These are phyloP conservation scores for Lordiphosa clarofinis DNA, from an alignment of 1,140 invertebrate species.

Conservation along the genomic window DNA sequence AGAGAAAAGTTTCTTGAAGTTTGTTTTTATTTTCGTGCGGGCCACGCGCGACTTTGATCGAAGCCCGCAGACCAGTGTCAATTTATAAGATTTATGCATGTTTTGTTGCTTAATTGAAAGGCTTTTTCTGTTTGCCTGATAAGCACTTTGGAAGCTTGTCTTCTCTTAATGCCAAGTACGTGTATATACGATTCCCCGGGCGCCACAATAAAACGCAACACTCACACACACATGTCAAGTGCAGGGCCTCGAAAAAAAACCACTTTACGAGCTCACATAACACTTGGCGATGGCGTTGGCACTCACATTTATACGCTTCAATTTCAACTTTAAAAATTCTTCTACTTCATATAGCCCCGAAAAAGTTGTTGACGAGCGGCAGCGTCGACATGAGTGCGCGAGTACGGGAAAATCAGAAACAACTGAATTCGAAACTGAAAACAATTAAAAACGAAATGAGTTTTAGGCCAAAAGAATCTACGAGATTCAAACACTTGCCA, in stretches of 20 bases:
- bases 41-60: constrained; percentile 19
- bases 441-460: constrained; percentile 74
- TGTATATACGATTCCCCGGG: constrained; percentile 8
- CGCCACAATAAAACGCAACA: constrained; percentile 18
- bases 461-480: constrained; percentile 57
- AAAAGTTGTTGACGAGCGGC: not conserved
- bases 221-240: constrained; percentile 9
- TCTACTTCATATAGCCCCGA: constrained; percentile 12
- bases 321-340: constrained; percentile 41
- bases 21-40: constrained; percentile 2
- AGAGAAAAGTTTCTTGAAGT: not conserved
- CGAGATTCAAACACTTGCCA: constrained; percentile 56
- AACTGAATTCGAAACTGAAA: constrained; percentile 74
- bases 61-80: constrained; percentile 29
- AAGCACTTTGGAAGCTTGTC: constrained; percentile 31
- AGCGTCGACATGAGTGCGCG: constrained; percentile 46
- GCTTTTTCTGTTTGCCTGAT: constrained; percentile 39
- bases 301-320: constrained; percentile 38
- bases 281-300: constrained; percentile 24
- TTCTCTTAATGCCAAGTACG: not conserved
- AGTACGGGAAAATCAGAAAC: constrained; percentile 69
- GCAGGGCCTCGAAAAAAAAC: constrained; percentile 13
- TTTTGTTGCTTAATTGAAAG: constrained; percentile 53
- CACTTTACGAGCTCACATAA: constrained; percentile 21
- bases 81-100: constrained; percentile 26